These are phyloP conservation scores for Paradoxurus hermaphroditus DNA, from an alignment of 2,113 vertebrate species.

Conservation along the genomic window DNA sequence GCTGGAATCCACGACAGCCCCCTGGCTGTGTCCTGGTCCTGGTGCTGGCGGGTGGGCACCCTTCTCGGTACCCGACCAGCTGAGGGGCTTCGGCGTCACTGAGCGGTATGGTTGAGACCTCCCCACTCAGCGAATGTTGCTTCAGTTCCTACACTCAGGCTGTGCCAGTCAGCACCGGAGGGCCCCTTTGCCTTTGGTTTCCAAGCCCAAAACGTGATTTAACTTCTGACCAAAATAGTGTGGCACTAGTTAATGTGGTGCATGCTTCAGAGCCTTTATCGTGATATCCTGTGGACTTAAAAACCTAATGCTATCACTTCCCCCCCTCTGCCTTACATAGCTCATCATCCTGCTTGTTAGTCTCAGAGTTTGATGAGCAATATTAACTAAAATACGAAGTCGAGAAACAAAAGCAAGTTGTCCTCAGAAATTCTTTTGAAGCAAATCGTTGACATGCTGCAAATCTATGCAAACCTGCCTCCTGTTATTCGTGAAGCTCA, in stretches of 20 bases:
- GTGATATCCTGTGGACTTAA: constrained; percentile 46
- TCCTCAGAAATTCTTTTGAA: constrained; percentile 59
- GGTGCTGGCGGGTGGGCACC: background rate
- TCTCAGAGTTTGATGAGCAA: background rate
- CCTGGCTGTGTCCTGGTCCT: background rate
- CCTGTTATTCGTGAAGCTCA: constrained; percentile 80
- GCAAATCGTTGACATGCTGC: constrained; percentile 63
- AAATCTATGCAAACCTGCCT: constrained; percentile 84
- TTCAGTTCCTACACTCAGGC: background rate
- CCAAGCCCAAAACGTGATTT: constrained; percentile 1
- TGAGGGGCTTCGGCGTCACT: background rate
- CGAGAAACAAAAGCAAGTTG: constrained; percentile 59
- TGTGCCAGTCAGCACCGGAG: background rate
- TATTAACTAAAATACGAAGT: constrained; percentile 22
- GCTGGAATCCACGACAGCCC: background rate
- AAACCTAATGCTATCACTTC: background rate
- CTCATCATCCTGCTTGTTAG: background rate
- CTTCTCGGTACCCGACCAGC: background rate
- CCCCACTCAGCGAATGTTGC: background rate
- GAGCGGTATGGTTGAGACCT: background rate
- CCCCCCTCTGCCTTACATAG: constrained; percentile 24
- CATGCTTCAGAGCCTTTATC: background rate
- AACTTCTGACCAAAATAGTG: background rate
- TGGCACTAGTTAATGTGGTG: background rate
- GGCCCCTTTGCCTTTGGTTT: background rate